Conservation (phyloP, 2,888 invertebrate species). For the Auanema freiburgensis region DNA sequence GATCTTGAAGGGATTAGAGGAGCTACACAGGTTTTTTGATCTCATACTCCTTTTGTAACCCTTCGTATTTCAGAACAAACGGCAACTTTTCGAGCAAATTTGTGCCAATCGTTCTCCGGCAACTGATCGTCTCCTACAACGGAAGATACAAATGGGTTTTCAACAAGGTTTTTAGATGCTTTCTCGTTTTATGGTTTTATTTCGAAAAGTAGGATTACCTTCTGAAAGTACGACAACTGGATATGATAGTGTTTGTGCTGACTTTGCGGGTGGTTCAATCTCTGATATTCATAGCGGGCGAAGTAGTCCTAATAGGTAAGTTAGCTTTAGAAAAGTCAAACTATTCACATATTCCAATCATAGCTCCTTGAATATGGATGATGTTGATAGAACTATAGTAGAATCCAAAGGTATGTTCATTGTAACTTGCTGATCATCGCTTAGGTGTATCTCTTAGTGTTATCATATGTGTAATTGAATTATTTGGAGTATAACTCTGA, state of each 20-base stretch:
- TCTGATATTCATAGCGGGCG: conserved; percentile 9
- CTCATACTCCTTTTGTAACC: background rate
- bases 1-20: conserved; percentile 21
- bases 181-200: background rate
- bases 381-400: too few species aligned
- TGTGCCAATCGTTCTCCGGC: background rate
- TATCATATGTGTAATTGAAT: too few species aligned
- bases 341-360: too few species aligned
- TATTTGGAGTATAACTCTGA: too few species aligned
- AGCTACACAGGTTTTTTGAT: conserved; percentile 12
- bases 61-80: conserved; percentile 16
- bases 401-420: too few species aligned
- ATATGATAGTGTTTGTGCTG: conserved; percentile 20
- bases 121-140: conserved; percentile 15
- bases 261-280: conserved; percentile 16
- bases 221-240: conserved; percentile 18
- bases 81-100: conserved; percentile 19
- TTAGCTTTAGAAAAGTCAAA: too few species aligned
- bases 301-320: conserved; percentile 14
- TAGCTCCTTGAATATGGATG: too few species aligned
- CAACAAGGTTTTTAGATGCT: conserved; percentile 9
- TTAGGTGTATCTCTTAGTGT: too few species aligned
- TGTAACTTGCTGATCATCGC: too few species aligned
- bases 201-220: conserved; percentile 9
- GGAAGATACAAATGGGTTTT: conserved; percentile 22